Evolutionary conservation across 2,113 vertebrate genomes (phyloP).

Genomic region (Aix galericulata): DNA sequence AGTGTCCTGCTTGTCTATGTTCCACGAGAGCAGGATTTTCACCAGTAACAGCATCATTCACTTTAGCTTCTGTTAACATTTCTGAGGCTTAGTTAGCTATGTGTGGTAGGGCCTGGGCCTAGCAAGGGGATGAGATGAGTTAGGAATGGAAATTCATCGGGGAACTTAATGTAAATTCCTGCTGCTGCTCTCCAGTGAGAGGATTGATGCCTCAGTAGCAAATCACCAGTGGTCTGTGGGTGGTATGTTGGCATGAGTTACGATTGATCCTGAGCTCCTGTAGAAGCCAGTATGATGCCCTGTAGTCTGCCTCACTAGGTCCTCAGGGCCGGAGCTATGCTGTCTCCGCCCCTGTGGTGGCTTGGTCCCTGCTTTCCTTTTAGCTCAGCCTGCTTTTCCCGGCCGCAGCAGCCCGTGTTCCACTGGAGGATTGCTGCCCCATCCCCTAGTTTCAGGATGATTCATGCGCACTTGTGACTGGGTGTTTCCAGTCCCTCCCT

Average conservation of each 20-base stretch:
- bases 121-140: background rate
- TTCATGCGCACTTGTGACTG: slow-evolving; percentile 28
- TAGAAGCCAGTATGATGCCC: background rate
- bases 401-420: background rate
- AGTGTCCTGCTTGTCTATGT: rapidly evolving
- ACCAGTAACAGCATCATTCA: background rate
- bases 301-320: background rate
- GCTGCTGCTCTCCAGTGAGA: background rate
- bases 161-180: background rate
- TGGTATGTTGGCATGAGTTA: background rate
- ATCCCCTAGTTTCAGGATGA: background rate
- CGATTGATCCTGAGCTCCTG: background rate
- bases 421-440: background rate
- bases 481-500: background rate
- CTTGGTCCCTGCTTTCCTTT: background rate
- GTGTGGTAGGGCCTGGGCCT: background rate
- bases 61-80: background rate
- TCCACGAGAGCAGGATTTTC: background rate
- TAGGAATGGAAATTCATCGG: background rate
- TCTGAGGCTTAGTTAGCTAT: background rate
- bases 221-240: background rate
- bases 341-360: background rate
- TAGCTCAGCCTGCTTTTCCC: background rate
- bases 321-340: background rate
- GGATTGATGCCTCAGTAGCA: background rate